phyloP scores from a whole-genome alignment of 2,113 vertebrate genomes.

The Todiramphus saurophagus region DNA sequence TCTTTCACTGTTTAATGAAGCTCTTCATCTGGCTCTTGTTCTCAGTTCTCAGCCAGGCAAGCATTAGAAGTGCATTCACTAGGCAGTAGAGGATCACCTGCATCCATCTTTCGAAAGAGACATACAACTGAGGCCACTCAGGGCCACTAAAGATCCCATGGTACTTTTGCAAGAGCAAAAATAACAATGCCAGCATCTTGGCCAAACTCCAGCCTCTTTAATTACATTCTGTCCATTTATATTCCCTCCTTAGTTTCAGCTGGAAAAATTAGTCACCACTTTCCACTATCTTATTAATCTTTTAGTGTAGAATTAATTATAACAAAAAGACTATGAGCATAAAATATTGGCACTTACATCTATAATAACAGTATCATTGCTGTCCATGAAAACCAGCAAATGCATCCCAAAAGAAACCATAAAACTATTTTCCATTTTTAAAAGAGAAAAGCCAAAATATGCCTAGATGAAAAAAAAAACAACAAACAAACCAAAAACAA shows the following conservation, averaged over 20 bases:
- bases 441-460: background rate
- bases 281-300: constrained; percentile 50
- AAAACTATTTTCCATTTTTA: background rate
- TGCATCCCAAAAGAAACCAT: background rate
- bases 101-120: constrained; percentile 53
- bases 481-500: background rate
- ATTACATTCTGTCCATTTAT: constrained; percentile 43
- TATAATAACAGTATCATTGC: background rate
- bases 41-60: constrained; percentile 25
- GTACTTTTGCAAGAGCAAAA: constrained; percentile 52
- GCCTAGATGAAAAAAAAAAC: background rate
- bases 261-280: constrained; percentile 22
- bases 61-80: constrained; percentile 27
- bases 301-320: constrained; percentile 43
- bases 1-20: constrained; percentile 44
- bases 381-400: background rate
- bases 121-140: background rate
- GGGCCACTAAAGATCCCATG: constrained; percentile 35
- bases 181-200: constrained; percentile 33
- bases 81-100: constrained; percentile 31
- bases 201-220: constrained; percentile 42
- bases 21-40: constrained; percentile 45
- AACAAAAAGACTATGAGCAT: background rate
- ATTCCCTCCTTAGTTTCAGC: constrained; percentile 26
- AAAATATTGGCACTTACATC: constrained; percentile 5